These are phyloP conservation scores for Apeira syringaria DNA, from an alignment of 2,888 invertebrate genomes.

Conservation along the genomic window DNA sequence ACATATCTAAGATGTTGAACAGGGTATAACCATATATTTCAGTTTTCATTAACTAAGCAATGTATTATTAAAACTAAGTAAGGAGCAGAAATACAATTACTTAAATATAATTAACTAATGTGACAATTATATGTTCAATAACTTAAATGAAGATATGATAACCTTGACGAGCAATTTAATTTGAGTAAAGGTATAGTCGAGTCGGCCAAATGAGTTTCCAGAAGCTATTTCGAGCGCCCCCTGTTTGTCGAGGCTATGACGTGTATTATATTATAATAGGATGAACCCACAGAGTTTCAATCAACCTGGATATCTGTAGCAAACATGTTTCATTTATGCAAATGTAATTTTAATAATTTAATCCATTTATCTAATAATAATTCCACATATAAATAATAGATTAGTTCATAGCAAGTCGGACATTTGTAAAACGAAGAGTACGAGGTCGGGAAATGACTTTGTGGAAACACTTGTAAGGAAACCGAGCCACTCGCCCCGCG, in stretches of 20 bases:
- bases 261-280: background rate
- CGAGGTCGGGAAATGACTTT: no score
- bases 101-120: constrained; percentile 6
- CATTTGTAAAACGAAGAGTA: no score
- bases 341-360: no score
- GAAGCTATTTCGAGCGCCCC: constrained; percentile 3
- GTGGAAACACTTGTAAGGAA: no score
- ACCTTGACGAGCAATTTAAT: background rate
- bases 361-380: no score
- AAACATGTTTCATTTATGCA: no score
- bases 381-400: no score
- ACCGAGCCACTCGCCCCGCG: no score
- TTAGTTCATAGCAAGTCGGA: no score
- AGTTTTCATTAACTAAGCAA: constrained; percentile 9
- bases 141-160: constrained; percentile 1
- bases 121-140: constrained; percentile 4
- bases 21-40: constrained; percentile 13
- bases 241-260: background rate
- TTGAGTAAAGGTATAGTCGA: background rate
- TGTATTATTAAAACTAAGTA: constrained; percentile 12
- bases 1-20: no score
- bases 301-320: no score
- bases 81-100: constrained; percentile 16
- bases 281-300: no score
- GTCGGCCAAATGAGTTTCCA: background rate